These are phyloP conservation scores for Tenrec ecaudatus DNA, from an alignment of 2,113 vertebrate genomes.

Conservation along the genomic window DNA sequence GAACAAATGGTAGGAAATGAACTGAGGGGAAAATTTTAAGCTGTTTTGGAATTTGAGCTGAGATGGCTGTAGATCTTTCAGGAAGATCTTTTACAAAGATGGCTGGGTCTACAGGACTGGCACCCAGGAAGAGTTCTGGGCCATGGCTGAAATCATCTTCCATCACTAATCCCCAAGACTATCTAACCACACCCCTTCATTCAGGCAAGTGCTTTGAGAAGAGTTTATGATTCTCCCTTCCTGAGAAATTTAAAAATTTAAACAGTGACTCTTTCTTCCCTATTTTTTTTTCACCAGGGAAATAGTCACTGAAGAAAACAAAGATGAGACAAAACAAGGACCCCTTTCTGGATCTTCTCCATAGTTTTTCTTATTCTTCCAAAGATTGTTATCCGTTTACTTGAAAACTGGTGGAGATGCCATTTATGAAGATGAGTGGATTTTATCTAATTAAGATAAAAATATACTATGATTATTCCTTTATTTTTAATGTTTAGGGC, in stretches of 20 bases:
- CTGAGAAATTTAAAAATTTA: neutral
- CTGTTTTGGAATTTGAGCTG: neutral
- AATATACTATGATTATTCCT: neutral
- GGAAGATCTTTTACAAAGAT: neutral
- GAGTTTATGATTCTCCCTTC: neutral
- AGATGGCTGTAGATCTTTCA: neutral
- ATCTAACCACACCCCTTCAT: neutral
- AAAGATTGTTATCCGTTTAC: neutral
- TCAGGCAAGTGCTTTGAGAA: neutral
- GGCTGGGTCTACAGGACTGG: neutral
- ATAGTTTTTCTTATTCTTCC: neutral
- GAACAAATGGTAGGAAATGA: neutral
- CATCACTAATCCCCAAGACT: neutral
- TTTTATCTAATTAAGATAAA: neutral
- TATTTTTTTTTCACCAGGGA: neutral
- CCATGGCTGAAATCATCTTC: neutral
- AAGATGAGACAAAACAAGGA: neutral
- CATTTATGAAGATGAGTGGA: neutral
- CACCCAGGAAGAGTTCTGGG: neutral
- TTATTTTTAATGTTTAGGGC: neutral
- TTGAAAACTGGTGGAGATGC: slow-evolving; percentile 5
- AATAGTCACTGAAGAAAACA: neutral
- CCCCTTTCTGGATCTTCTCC: neutral
- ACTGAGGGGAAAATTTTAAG: neutral
- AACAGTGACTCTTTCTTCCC: neutral